A percentile compares a stretch with the other conserved stretches of the same genome.
Conservation (phyloP, 1,140 invertebrate genomes). For the Drosophila equinoxialis region DNA sequence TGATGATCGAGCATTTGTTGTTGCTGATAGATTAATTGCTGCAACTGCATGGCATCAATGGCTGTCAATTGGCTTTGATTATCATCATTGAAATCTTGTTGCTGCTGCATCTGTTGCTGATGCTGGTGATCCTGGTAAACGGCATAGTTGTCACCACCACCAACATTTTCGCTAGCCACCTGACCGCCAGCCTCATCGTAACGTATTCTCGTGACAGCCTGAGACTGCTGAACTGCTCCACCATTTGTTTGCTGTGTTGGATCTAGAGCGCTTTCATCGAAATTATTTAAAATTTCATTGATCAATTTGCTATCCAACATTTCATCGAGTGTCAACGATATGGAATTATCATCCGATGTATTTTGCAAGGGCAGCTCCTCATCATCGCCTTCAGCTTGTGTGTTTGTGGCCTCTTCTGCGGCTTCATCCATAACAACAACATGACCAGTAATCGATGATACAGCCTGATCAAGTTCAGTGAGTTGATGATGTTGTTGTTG, state of each 20-base stretch:
- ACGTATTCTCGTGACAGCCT: constrained; percentile 65
- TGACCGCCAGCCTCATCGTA: constrained; percentile 48
- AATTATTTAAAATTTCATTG: constrained; percentile 75
- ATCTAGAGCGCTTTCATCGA: constrained; percentile 75
- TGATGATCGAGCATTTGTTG: constrained; percentile 72
- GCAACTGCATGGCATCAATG: constrained; percentile 74
- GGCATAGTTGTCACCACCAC: constrained; percentile 43
- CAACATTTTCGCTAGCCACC: constrained; percentile 32
- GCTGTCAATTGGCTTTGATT: constrained; percentile 59
- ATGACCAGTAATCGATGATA: constrained; percentile 69
- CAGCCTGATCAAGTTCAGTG: constrained; percentile 73
- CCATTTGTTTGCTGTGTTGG: constrained; percentile 49
- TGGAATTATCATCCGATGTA: constrained; percentile 76
- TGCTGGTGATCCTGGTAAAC: constrained; percentile 56
- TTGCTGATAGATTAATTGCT: constrained; percentile 72
- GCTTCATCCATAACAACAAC: constrained; percentile 2
- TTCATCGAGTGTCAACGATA: constrained; percentile 72
- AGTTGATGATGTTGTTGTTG: constrained; percentile 61
- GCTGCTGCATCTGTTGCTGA: constrained; percentile 31
- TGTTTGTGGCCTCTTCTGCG: constrained; percentile 7
- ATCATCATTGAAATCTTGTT: constrained; percentile 51
- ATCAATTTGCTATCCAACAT: constrained; percentile 80
- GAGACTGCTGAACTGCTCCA: constrained; percentile 32
- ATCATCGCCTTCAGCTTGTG: constrained; percentile 49
- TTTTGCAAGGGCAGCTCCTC: constrained; percentile 67